These are phyloP conservation scores for Paraplagusia blochii DNA, from an alignment of 2,113 vertebrate species.

Conservation along the genomic window DNA sequence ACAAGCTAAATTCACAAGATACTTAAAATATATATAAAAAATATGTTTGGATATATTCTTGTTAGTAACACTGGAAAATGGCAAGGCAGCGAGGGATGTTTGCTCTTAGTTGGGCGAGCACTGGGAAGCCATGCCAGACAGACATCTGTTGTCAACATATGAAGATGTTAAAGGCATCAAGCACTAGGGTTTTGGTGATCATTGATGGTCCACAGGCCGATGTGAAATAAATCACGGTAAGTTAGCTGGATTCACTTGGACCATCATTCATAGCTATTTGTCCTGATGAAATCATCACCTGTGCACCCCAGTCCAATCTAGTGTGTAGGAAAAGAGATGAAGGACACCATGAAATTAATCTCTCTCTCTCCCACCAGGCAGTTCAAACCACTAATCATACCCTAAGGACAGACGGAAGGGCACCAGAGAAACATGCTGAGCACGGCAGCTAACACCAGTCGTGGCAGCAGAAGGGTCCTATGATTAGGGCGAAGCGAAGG, in stretches of 20 bases:
- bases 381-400: conserved; percentile 77
- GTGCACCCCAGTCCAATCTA: conserved; percentile 68
- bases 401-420: conserved; percentile 57
- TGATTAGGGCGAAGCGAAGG: conserved; percentile 56
- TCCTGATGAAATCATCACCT: conserved; percentile 58
- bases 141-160: conserved; percentile 37
- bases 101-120: conserved; percentile 18
- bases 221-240: conserved; percentile 24
- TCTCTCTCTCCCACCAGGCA: conserved; percentile 79
- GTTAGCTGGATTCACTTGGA: conserved; percentile 39
- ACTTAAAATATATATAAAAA: conserved; percentile 1
- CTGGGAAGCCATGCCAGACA: conserved; percentile 50
- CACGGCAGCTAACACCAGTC: conserved; percentile 81
- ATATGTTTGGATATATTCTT: conserved; percentile 12
- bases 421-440: conserved; percentile 83
- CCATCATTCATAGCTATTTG: conserved; percentile 55
- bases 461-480: conserved; percentile 70
- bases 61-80: conserved; percentile 47
- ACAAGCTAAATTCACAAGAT: not conserved
- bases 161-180: conserved; percentile 18
- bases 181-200: conserved; percentile 24
- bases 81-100: conserved; percentile 26
- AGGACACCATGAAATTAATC: conserved; percentile 59
- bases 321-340: conserved; percentile 58
- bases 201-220: too few relatives aligned